Percentiles rank a stretch among this genome's conserved stretches.
Evolutionary conservation across 2,888 invertebrate genomes (phyloP).

Genomic region (Spilarctia lutea): DNA sequence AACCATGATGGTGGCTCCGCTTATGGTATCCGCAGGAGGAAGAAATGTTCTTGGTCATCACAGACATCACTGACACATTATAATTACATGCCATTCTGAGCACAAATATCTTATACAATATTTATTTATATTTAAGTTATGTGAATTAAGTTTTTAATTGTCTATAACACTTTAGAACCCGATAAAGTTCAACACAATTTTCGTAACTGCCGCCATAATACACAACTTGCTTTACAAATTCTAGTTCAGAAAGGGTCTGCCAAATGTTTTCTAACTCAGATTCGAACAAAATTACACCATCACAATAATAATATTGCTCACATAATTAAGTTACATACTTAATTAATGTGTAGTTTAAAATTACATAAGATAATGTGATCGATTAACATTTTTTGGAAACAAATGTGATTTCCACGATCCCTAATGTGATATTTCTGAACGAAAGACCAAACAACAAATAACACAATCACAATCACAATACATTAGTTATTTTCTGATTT

Average conservation of each 20-base stretch:
- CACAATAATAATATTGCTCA: not conserved
- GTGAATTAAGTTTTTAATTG: not conserved
- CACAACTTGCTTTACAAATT: not conserved
- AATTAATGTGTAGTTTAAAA: not conserved
- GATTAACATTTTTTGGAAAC: not conserved
- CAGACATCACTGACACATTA: slow-evolving; percentile 15
- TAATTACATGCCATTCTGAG: not conserved
- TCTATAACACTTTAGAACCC: not conserved
- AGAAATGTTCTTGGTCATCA: slow-evolving; percentile 53
- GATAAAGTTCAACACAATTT: not conserved
- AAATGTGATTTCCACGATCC: not conserved
- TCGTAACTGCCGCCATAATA: not conserved
- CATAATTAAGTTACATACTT: not conserved
- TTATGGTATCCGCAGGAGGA: slow-evolving; percentile 77
- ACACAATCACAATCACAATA: too few species aligned
- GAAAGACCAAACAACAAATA: not conserved
- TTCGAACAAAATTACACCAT: not conserved
- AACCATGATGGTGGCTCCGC: slow-evolving; percentile 79
- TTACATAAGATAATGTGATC: not conserved
- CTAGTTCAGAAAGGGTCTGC: not conserved
- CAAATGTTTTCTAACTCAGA: not conserved
- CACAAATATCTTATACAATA: not conserved
- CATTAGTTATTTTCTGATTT: not conserved
- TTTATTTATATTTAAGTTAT: not conserved
- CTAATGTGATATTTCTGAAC: not conserved